Conservation (phyloP, 2,888 invertebrate species). For the Macrosoma leucophasiata region DNA sequence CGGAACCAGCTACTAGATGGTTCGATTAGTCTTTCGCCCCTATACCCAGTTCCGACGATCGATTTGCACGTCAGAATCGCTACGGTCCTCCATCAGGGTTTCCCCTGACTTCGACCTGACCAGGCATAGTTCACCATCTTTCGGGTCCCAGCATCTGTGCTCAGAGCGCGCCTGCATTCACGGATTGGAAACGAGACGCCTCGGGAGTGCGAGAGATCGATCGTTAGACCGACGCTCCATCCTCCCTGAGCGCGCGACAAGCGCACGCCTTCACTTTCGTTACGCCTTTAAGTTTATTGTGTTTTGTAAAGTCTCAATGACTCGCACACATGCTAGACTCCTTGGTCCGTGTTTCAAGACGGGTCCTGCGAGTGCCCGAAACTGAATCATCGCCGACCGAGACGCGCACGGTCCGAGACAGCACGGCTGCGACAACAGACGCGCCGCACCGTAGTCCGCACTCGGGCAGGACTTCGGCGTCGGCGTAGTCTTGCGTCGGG, state of each 20-base stretch:
- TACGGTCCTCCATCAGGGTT: no score
- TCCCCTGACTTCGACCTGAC: no score
- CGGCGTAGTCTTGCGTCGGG: slow-evolving; percentile 38
- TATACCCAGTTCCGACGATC: slow-evolving; percentile 85
- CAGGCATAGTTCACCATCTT: slow-evolving; percentile 86
- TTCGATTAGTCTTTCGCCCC: slow-evolving; percentile 83
- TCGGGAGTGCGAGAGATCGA: slow-evolving; percentile 72
- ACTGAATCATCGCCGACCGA: slow-evolving; percentile 51
- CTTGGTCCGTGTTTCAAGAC: slow-evolving; percentile 75
- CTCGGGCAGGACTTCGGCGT: slow-evolving; percentile 36
- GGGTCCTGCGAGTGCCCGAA: slow-evolving; percentile 76
- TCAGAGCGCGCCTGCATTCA: slow-evolving; percentile 72
- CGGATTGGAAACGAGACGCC: slow-evolving; percentile 68
- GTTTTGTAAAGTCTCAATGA: slow-evolving; percentile 70
- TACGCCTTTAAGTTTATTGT: slow-evolving; percentile 80
- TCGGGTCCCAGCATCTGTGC: slow-evolving; percentile 81
- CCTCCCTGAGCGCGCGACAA: slow-evolving; percentile 50
- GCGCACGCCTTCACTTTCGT: slow-evolving; percentile 76
- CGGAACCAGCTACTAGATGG: slow-evolving; percentile 87
- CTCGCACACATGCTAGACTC: slow-evolving; percentile 78
- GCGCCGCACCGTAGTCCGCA: slow-evolving; percentile 38
- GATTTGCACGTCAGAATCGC: slow-evolving; percentile 89
- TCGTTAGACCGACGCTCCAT: slow-evolving; percentile 53
- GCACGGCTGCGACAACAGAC: slow-evolving; percentile 35
- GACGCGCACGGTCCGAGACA: slow-evolving; percentile 43